A percentile compares a stretch with the other conserved stretches of the same genome.
phyloP scores from a whole-genome alignment of 1,140 invertebrate species.

The Drosophila kurseongensis region DNA sequence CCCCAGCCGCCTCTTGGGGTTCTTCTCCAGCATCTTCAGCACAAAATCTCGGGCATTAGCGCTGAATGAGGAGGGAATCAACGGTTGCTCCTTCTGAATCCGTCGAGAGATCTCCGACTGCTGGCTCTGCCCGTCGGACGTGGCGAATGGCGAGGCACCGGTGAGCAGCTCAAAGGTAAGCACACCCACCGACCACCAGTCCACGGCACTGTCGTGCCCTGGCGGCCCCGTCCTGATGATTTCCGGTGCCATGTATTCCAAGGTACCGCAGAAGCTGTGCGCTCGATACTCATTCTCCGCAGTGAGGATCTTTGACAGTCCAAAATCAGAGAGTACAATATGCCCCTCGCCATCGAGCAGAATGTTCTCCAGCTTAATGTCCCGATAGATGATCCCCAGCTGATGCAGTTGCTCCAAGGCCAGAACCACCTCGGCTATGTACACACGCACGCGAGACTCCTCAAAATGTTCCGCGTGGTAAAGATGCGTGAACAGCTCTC shows the following conservation, averaged over 20 bases:
- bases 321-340: slow-evolving; percentile 96
- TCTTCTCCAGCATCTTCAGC: slow-evolving; percentile 92
- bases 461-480: slow-evolving; percentile 94
- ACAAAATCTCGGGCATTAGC: slow-evolving; percentile 88
- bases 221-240: slow-evolving; percentile 92
- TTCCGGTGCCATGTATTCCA: slow-evolving; percentile 98
- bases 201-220: slow-evolving; percentile 96
- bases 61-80: slow-evolving; percentile 90
- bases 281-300: slow-evolving; percentile 87
- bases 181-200: slow-evolving; percentile 99
- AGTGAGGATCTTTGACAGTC: slow-evolving; percentile 92
- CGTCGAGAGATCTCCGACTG: slow-evolving; percentile 97
- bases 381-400: slow-evolving; percentile 96
- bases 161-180: slow-evolving; percentile 98
- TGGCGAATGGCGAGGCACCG: slow-evolving; percentile 98
- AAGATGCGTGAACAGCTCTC: slow-evolving; percentile 96
- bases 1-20: slow-evolving; percentile 93
- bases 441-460: slow-evolving; percentile 93
- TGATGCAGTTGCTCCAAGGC: slow-evolving; percentile 96
- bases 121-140: slow-evolving; percentile 95
- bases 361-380: slow-evolving; percentile 98
- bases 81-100: slow-evolving; percentile 94
- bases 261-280: slow-evolving; percentile 99
- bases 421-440: slow-evolving; percentile 96
- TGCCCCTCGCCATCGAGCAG: slow-evolving; percentile 94